Conservation (phyloP, 1,140 invertebrate genomes). For the Prorops nasuta region DNA sequence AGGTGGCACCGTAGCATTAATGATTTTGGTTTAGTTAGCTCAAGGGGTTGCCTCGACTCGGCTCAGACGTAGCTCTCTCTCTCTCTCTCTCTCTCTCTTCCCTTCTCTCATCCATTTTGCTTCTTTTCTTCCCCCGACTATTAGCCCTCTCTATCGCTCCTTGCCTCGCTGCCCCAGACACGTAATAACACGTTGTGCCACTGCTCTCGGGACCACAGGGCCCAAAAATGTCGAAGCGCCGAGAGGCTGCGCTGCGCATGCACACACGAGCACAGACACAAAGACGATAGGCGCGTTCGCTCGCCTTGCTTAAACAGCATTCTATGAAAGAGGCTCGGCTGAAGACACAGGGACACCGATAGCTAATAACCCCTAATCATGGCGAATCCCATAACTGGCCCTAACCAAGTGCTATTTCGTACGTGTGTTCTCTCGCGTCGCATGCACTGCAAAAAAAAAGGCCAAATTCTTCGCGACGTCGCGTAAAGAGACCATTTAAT, state of each 20-base stretch:
- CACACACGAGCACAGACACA: no score
- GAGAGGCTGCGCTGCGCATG: no score
- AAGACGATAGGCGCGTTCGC: no score
- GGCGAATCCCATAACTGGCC: conserved; percentile 36
- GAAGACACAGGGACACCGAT: conserved; percentile 37
- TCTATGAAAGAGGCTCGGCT: conserved; percentile 22
- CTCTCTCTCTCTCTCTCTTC: conserved; percentile 5
- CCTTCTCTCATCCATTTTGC: conserved; percentile 7
- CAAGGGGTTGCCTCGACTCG: conserved; percentile 22
- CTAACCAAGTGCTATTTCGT: conserved; percentile 41
- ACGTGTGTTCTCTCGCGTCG: conserved; percentile 19
- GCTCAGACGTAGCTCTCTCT: conserved; percentile 8
- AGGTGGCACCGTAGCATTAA: conserved; percentile 19
- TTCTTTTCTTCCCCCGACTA: neutral
- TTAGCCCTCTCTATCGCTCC: conserved; percentile 17
- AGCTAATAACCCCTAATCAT: conserved; percentile 45
- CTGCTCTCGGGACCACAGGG: conserved; percentile 24
- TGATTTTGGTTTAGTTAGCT: conserved; percentile 19
- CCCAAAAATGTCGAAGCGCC: conserved; percentile 36
- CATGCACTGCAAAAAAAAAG: neutral
- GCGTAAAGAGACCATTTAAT: no score
- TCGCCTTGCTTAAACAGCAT: conserved; percentile 24
- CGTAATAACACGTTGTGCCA: conserved; percentile 40
- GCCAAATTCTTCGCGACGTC: no score
- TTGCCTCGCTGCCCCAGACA: conserved; percentile 35